These are phyloP conservation scores for Seriola dumerili DNA, from an alignment of 2,113 vertebrate genomes.

Conservation along the genomic window DNA sequence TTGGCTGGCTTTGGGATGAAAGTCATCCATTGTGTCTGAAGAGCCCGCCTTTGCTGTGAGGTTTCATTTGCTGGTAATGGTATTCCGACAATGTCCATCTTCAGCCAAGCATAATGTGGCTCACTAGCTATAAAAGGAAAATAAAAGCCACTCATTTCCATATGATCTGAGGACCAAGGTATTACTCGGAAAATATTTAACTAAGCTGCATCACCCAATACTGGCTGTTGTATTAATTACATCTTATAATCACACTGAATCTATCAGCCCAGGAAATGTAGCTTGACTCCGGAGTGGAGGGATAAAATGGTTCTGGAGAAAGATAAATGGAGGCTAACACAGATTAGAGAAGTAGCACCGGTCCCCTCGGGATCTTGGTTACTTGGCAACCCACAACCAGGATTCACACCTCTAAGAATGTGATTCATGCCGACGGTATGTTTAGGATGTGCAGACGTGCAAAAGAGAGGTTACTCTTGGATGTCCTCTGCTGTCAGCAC, in stretches of 20 bases:
- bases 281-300: slow-evolving; percentile 29
- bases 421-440: slow-evolving; percentile 65
- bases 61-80: slow-evolving; percentile 64
- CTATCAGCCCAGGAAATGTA: slow-evolving; percentile 34
- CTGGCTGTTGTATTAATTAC: slow-evolving; percentile 5
- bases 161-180: slow-evolving; percentile 35
- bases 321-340: slow-evolving; percentile 64
- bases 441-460: slow-evolving; percentile 38
- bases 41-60: slow-evolving; percentile 39
- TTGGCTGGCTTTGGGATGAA: slow-evolving; percentile 43
- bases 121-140: slow-evolving; percentile 33
- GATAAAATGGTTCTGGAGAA: slow-evolving; percentile 24
- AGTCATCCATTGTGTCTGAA: slow-evolving; percentile 66
- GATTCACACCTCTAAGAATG: slow-evolving; percentile 75
- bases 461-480: slow-evolving; percentile 48
- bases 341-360: slow-evolving; percentile 69
- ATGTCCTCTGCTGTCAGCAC: slow-evolving; percentile 66
- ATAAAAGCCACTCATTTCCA: slow-evolving; percentile 41
- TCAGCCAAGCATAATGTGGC: slow-evolving; percentile 43
- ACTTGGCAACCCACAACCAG: slow-evolving; percentile 82
- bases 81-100: slow-evolving; percentile 55
- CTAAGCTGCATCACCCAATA: background rate
- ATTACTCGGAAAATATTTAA: slow-evolving; percentile 48
- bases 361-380: slow-evolving; percentile 78
- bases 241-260: slow-evolving; percentile 25